A percentile compares a stretch with the other conserved stretches of the same genome.
These are phyloP conservation scores for Sesia apiformis DNA, from an alignment of 2,888 invertebrate species.

Conservation along the genomic window DNA sequence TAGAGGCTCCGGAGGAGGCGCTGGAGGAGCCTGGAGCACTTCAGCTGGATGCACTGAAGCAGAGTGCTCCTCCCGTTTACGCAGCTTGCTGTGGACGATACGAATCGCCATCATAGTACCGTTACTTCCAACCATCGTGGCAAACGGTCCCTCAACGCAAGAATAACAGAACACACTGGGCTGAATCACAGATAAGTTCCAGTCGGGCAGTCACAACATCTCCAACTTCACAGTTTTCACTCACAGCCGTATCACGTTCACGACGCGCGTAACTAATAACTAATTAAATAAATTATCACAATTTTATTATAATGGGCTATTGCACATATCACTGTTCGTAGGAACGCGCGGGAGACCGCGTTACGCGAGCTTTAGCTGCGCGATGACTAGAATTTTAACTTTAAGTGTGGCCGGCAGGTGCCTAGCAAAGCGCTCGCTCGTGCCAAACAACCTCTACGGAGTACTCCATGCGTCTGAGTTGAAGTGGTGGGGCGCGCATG, in stretches of 20 bases:
- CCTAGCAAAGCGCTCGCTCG: constrained; percentile 76
- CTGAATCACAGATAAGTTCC: constrained; percentile 68
- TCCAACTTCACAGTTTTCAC: constrained; percentile 63
- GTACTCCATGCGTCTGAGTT: constrained; percentile 76
- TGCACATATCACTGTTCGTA: constrained; percentile 74
- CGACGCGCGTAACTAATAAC: constrained; percentile 58
- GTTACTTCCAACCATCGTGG: constrained; percentile 88
- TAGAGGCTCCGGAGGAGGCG: constrained; percentile 69
- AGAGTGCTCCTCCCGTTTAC: constrained; percentile 87
- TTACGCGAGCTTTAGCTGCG: constrained; percentile 66
- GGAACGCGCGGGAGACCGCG: constrained; percentile 71
- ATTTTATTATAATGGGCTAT: constrained; percentile 62
- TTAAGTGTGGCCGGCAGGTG: constrained; percentile 73
- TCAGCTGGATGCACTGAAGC: constrained; percentile 81
- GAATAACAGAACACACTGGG: constrained; percentile 66
- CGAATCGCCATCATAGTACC: constrained; percentile 91
- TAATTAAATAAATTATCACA: constrained; percentile 73
- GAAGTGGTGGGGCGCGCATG: constrained; percentile 61
- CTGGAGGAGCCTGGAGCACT: constrained; percentile 75
- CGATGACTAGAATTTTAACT: constrained; percentile 71
- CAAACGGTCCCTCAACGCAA: constrained; percentile 56
- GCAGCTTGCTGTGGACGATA: constrained; percentile 92
- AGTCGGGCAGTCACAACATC: constrained; percentile 72
- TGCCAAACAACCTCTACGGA: constrained; percentile 77
- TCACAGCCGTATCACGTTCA: constrained; percentile 68